Evolutionary conservation across 2,113 vertebrate genomes (phyloP).

Genomic region (Hystrix brachyura): DNA sequence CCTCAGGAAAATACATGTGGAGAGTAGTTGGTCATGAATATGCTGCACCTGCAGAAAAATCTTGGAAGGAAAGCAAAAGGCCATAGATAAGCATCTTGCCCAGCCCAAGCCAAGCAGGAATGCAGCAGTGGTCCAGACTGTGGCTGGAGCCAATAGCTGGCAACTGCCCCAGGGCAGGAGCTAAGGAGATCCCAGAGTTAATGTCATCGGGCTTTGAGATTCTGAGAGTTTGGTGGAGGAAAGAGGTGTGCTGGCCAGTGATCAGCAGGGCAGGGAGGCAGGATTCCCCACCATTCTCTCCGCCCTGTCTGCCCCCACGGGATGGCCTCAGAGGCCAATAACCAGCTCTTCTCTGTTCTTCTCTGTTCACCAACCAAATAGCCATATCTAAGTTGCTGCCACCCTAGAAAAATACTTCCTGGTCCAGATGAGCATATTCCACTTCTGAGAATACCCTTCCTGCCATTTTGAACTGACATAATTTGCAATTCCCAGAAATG

Average conservation of each 20-base stretch:
- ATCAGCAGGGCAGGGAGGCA: neutral
- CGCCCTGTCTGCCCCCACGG: neutral
- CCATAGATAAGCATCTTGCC: neutral
- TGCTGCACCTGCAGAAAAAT: conserved; percentile 36
- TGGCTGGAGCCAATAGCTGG: neutral
- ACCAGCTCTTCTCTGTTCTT: conserved; percentile 17
- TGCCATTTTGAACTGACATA: conserved; percentile 58
- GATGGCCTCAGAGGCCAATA: neutral
- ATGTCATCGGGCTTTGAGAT: neutral
- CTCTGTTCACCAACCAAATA: conserved; percentile 1
- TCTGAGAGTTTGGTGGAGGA: neutral
- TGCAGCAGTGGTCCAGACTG: neutral
- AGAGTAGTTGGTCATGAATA: neutral
- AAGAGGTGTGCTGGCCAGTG: neutral
- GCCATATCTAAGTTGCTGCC: conserved; percentile 39
- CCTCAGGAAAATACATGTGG: neutral
- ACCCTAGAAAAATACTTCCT: conserved; percentile 52
- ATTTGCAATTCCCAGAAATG: conserved; percentile 78
- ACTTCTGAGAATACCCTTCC: neutral
- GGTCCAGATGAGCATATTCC: conserved; percentile 49
- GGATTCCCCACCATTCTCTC: neutral
- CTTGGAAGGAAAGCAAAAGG: conserved; percentile 49
- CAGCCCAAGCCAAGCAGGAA: conserved; percentile 14
- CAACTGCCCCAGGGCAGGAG: neutral
- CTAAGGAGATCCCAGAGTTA: neutral